Base-by-base conservation (phyloP, 2,113 vertebrate species). In the Myrmophylax atrothorax region DNA sequence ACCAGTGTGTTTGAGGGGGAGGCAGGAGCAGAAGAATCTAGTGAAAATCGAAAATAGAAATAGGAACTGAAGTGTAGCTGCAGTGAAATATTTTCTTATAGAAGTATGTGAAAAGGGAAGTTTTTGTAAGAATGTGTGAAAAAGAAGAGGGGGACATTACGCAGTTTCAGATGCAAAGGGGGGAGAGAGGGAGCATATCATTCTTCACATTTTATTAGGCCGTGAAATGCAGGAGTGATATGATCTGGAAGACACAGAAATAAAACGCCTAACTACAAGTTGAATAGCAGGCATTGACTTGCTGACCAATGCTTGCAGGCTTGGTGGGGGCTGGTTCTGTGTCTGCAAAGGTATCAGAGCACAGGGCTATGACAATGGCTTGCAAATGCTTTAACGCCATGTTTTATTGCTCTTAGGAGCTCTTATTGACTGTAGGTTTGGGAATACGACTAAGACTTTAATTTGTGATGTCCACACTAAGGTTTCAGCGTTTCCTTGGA, bases 21-120 rank as follows among this genome's bases (percentile, higher is more conserved):
- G 96, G 95, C 84, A 94, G 87, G 37, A 89, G 93, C 88, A 97
- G 95, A 95, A 95, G 84, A 84, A 92, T 89, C 84, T 89, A 70
- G 35, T 89, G 87, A 93, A 96, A 77, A 91, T 92, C 84, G 90
- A 96, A 96, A 97, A 97, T 92, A 95, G 95, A 97, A 91, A 90
- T 88, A 64, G 98, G 96, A 96, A 94, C 97, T 88, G 92, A 96
- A 94, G 95, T 70, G 62, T 94, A 96, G 96, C 93, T 89, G 68
- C 94, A 95, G 63, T 75, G 96, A 93, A 94, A 76, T 88, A 94
- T 94, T 95, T 86, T 97, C 93, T 95, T 80, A 46, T 80, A 98
- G 93, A 97, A 96, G 84, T 93, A 77, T 87, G 89, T 67, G 91
- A 88, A 97, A 97, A 98, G 94, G 97, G 98, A 98, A 98, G 98